Evolutionary conservation across 2,113 vertebrate genomes (phyloP).

Genomic region (Motacilla tschutschensis): DNA sequence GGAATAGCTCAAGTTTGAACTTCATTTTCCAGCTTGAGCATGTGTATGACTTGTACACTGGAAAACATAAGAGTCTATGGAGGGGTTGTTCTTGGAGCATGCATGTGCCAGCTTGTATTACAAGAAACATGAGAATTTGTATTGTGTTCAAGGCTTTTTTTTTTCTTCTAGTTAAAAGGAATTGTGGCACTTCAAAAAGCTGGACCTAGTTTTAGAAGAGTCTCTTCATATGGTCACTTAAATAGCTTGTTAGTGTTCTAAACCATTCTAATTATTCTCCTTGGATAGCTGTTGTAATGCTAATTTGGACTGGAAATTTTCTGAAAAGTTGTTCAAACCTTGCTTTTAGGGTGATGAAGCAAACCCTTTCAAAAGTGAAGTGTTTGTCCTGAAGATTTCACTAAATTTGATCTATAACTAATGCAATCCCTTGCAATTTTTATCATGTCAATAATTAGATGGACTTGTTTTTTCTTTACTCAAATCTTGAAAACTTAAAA

Average conservation of each 20-base stretch:
- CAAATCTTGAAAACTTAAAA: slow-evolving; percentile 32
- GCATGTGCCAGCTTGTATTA: not conserved
- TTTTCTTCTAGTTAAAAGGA: not conserved
- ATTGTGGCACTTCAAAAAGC: not conserved
- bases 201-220: not conserved
- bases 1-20: not conserved
- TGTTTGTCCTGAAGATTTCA: not conserved
- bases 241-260: not conserved
- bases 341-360: not conserved
- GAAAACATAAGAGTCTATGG: fast-evolving
- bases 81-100: fast-evolving
- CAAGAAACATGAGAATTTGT: not conserved
- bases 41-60: not conserved
- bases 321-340: not conserved
- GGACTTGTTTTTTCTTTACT: not conserved
- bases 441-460: not conserved
- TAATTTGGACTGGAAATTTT: not conserved
- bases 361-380: not conserved
- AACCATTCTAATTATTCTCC: not conserved
- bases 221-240: not conserved
- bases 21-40: not conserved
- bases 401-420: not conserved
- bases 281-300: not conserved
- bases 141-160: not conserved
- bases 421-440: not conserved